Evolutionary conservation across 2,888 invertebrate genomes (phyloP), one percentile per base, ranked within the genome.

Genomic region (Amblyteles armatorius): DNA sequence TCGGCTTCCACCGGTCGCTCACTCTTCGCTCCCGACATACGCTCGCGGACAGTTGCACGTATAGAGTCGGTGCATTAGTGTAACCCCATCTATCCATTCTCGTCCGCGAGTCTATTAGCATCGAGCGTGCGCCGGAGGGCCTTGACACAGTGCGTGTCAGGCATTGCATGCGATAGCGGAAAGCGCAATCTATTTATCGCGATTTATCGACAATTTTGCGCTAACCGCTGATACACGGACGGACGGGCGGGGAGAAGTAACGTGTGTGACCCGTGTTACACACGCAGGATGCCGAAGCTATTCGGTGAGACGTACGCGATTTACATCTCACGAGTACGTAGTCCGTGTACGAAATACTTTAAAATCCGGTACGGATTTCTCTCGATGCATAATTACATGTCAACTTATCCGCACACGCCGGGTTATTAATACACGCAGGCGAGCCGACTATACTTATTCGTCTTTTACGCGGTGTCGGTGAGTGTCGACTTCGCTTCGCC

Each of bases 101-200:
- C 88, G 83, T 78, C 69, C 79, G 68, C 79, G 89, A 91, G 90
- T 91, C 90, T 91, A 93, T 92, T 93, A 92, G 89, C 92, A 92
- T 92, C 90, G 89, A 89, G 83, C 89, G 90, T 87, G 90, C 87
- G 90, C 79, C 86, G 84, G 87, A 87, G 90, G 91, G 93, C 93
- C 93, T 93, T 93, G 93, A 92, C 93, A 93, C 93, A 93, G 92
- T 93, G 93, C 92, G 92, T 93, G 92, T 91, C 90, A 88, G 89
- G 91, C 91, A 90, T 92, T 91, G 91, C 92, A 92, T 91, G 91
- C 91, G 92, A 92, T 93, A 92, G 92, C 93, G 93, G 92, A 93
- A 93, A 93, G 91, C 91, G 91, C 93, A 92, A 93, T 92, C 92
- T 92, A 92, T 92, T 93, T 93, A 93, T 93, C 93, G 90, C 89